These are phyloP conservation scores for Thecophora atra DNA, from an alignment of 2,888 invertebrate species.

Conservation along the genomic window DNA sequence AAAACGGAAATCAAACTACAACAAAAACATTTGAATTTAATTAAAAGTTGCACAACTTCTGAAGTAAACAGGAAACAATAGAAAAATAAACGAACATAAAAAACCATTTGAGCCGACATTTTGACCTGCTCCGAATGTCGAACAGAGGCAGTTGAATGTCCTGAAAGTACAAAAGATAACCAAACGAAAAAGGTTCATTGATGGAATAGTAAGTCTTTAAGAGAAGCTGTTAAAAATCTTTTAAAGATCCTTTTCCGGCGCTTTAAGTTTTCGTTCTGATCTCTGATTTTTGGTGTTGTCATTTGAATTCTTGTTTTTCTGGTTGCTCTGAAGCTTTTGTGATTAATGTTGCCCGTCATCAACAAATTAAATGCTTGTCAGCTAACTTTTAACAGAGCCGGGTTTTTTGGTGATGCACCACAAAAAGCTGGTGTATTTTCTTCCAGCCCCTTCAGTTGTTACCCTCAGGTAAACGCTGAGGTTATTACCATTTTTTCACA, in stretches of 20 bases:
- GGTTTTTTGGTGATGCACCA: too few species aligned
- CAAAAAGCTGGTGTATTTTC: neutral
- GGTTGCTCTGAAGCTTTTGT: neutral
- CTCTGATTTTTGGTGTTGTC: conserved; percentile 23
- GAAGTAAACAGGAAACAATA: neutral
- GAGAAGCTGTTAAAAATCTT: too few species aligned
- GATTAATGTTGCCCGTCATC: conserved; percentile 40
- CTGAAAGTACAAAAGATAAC: too few species aligned
- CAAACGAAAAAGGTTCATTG: too few species aligned
- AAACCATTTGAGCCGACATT: too few species aligned
- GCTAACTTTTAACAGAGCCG: conserved; percentile 30
- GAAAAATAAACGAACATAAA: too few species aligned
- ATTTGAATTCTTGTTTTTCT: neutral
- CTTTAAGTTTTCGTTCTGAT: too few species aligned
- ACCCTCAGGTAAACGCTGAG: too few species aligned
- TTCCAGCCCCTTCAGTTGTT: neutral
- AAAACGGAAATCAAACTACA: conserved; percentile 10
- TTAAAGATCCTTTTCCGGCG: too few species aligned
- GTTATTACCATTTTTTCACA: neutral
- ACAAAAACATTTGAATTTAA: conserved; percentile 53
- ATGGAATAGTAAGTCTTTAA: too few species aligned
- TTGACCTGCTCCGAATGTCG: too few species aligned
- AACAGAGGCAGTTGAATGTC: too few species aligned
- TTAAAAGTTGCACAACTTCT: conserved; percentile 60
- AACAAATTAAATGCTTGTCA: conserved; percentile 53